These are phyloP conservation scores for Ophion ventricosus DNA, from an alignment of 2,888 invertebrate genomes.

Conservation along the genomic window DNA sequence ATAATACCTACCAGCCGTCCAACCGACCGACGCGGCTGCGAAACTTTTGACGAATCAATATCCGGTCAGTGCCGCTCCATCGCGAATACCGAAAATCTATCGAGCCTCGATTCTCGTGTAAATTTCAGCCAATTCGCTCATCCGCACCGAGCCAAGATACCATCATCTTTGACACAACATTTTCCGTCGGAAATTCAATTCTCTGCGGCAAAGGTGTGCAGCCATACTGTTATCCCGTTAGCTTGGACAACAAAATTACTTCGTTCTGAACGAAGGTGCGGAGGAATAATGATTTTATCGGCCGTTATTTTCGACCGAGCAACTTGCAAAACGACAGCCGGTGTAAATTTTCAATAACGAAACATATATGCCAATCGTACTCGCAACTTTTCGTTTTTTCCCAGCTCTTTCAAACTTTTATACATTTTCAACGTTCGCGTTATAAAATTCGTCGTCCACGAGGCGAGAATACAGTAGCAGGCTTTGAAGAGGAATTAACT, in stretches of 20 bases:
- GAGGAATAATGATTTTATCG: not conserved
- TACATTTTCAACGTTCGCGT: too few relatives aligned
- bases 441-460: too few relatives aligned
- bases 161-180: not conserved
- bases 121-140: not conserved
- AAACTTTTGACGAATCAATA: slow-evolving; percentile 59
- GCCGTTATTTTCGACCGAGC: too few relatives aligned
- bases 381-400: too few relatives aligned
- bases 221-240: not conserved
- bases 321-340: too few relatives aligned
- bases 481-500: too few relatives aligned
- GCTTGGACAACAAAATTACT: not conserved
- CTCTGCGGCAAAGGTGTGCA: not conserved
- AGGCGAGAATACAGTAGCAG: too few relatives aligned
- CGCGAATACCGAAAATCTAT: slow-evolving; percentile 18
- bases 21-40: not conserved
- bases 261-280: not conserved
- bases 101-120: not conserved
- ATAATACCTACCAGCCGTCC: not conserved
- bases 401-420: too few relatives aligned
- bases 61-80: slow-evolving; percentile 38
- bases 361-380: too few relatives aligned
- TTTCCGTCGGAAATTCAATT: slow-evolving; percentile 6
- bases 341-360: too few relatives aligned
- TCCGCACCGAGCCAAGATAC: not conserved